These are phyloP conservation scores for Microcebus griseorufus DNA, from an alignment of 2,113 vertebrate species.

Conservation along the genomic window DNA sequence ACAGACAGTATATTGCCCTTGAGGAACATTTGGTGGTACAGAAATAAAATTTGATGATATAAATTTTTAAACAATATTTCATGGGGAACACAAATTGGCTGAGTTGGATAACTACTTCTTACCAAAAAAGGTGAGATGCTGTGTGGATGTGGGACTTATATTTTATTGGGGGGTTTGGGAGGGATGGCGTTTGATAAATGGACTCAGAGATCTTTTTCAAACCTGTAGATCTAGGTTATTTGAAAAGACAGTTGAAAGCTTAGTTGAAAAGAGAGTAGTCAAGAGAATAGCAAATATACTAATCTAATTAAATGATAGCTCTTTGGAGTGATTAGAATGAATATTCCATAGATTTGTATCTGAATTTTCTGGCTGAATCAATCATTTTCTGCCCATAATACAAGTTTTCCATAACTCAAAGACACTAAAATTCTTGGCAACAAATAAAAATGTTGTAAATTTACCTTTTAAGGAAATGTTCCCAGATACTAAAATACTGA, in stretches of 20 bases:
- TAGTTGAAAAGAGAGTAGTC: neutral
- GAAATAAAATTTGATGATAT: neutral
- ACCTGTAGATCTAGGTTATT: neutral
- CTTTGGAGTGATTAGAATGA: neutral
- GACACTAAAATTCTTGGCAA: neutral
- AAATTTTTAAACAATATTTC: constrained; percentile 19
- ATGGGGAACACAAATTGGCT: neutral
- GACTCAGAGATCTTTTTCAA: neutral
- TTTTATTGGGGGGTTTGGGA: neutral
- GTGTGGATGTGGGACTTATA: neutral
- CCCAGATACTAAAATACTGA: neutral
- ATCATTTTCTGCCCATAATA: neutral
- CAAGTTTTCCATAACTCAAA: neutral
- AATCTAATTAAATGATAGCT: constrained; percentile 6
- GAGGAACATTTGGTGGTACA: neutral
- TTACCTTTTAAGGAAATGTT: neutral
- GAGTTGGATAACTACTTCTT: neutral
- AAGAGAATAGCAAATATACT: neutral
- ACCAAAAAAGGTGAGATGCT: neutral
- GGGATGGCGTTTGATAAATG: neutral
- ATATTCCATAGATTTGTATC: neutral
- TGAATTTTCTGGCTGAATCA: neutral
- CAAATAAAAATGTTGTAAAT: neutral
- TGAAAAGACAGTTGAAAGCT: neutral
- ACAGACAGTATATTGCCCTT: neutral